Evolutionary conservation across 2,797 vertebrate species (phyloP).

Genomic region (Serranus cabrilla): DNA sequence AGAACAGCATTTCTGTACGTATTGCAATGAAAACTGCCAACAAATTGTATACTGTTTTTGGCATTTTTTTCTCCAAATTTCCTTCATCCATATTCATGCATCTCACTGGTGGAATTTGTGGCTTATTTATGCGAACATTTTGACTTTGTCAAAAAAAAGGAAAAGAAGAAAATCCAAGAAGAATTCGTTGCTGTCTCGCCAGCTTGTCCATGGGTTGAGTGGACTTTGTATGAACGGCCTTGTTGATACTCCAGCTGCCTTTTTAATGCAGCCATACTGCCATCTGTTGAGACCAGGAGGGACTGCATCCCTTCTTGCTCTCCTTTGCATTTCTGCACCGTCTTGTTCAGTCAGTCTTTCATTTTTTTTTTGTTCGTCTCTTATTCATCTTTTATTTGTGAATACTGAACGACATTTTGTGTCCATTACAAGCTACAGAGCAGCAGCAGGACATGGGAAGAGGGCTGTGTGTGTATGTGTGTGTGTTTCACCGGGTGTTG

Average conservation of each 20-base stretch:
- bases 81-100: conserved; percentile 21
- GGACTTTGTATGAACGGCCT: conserved; percentile 30
- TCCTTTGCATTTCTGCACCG: conserved; percentile 17
- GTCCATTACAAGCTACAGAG: conserved; percentile 45
- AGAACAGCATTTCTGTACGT: background rate
- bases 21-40: conserved; percentile 4
- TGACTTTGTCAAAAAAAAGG: background rate
- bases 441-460: conserved; percentile 2
- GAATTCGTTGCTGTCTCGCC: conserved; percentile 46
- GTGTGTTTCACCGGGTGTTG: conserved; percentile 63
- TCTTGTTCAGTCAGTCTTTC: conserved; percentile 35
- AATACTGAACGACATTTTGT: conserved; percentile 55
- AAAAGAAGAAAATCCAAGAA: conserved; percentile 40
- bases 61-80: background rate
- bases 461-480: conserved; percentile 37
- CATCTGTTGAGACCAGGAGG: conserved; percentile 90
- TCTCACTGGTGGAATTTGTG: conserved; percentile 28
- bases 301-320: conserved; percentile 71
- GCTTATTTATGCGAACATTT: conserved; percentile 60
- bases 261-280: conserved; percentile 92
- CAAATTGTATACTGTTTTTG: background rate
- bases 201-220: conserved; percentile 28
- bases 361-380: conserved; percentile 26
- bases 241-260: conserved; percentile 7
- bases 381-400: conserved; percentile 47